Evolutionary conservation across 2,113 vertebrate genomes (phyloP).

Genomic region (Ictidomys tridecemlineatus): DNA sequence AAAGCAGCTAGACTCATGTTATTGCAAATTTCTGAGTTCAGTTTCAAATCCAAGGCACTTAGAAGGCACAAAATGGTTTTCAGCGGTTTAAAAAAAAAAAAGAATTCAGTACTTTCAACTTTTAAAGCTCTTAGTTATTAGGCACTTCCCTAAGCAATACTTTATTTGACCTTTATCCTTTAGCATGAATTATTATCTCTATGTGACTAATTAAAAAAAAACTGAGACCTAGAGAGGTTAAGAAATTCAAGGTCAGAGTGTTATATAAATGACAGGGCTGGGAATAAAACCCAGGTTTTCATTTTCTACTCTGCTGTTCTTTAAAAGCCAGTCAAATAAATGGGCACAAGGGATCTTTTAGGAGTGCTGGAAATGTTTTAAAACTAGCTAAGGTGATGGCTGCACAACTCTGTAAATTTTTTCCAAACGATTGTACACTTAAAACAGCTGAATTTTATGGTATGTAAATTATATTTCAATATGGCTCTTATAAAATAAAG

Average conservation of each 20-base stretch:
- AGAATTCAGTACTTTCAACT: background rate
- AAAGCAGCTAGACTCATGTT: background rate
- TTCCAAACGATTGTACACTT: background rate
- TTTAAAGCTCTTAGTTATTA: background rate
- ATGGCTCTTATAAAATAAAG: background rate
- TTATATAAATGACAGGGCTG: background rate
- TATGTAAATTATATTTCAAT: background rate
- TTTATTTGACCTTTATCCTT: conserved; percentile 58
- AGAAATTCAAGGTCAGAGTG: conserved; percentile 44
- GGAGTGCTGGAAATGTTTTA: background rate
- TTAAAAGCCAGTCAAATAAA: conserved; percentile 54
- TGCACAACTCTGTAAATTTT: background rate
- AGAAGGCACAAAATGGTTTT: conserved; percentile 8
- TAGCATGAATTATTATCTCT: conserved; percentile 9
- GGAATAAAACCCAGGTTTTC: background rate
- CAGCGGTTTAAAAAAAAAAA: background rate
- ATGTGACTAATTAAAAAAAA: conserved; percentile 51
- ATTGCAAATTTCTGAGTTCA: background rate
- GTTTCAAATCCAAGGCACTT: background rate
- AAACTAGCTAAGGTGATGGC: background rate
- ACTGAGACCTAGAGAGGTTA: background rate
- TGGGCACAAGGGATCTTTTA: conserved; percentile 34
- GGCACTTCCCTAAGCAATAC: background rate
- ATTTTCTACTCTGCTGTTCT: background rate
- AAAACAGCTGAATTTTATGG: background rate